phyloP scores from a whole-genome alignment of 92 coral and sea anemone species.

The Heliopora coerulea region DNA sequence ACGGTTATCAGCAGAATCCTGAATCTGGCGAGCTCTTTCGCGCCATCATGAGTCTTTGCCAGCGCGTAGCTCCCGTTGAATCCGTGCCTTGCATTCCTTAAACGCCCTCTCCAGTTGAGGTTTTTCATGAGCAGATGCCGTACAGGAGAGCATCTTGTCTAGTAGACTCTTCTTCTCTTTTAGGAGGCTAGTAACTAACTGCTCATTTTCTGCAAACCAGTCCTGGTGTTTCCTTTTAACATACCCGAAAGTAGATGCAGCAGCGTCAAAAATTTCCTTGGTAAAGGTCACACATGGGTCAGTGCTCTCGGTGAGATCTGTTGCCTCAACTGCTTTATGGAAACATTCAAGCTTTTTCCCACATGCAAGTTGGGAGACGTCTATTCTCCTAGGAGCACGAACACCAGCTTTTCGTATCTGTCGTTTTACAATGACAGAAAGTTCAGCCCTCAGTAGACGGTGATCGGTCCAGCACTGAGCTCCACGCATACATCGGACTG shows the following conservation, averaged over 20 bases:
- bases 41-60: slow-evolving; percentile 41
- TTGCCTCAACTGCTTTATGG: slow-evolving; percentile 3
- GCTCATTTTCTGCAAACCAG: slow-evolving; percentile 30
- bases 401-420: too few relatives aligned
- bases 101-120: background rate
- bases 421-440: too few relatives aligned
- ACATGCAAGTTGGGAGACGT: too few relatives aligned
- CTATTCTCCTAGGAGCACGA: too few relatives aligned
- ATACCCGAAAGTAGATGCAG: slow-evolving; percentile 12
- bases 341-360: slow-evolving; percentile 7
- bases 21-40: slow-evolving; percentile 38
- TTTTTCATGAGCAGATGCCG: background rate
- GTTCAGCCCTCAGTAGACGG: slow-evolving; percentile 42
- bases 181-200: background rate
- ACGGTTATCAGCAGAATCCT: slow-evolving; percentile 33
- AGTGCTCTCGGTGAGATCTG: background rate
- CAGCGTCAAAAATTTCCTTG: background rate
- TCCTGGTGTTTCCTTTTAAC: slow-evolving; percentile 21
- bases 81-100: slow-evolving; percentile 32
- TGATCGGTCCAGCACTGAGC: slow-evolving; percentile 58
- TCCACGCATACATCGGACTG: slow-evolving; percentile 44
- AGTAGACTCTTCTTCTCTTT: background rate
- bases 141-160: background rate
- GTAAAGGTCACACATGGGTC: background rate
- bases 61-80: slow-evolving; percentile 11